These are phyloP conservation scores for Torymus tubicola DNA, from an alignment of 2,888 invertebrate genomes.

Conservation along the genomic window DNA sequence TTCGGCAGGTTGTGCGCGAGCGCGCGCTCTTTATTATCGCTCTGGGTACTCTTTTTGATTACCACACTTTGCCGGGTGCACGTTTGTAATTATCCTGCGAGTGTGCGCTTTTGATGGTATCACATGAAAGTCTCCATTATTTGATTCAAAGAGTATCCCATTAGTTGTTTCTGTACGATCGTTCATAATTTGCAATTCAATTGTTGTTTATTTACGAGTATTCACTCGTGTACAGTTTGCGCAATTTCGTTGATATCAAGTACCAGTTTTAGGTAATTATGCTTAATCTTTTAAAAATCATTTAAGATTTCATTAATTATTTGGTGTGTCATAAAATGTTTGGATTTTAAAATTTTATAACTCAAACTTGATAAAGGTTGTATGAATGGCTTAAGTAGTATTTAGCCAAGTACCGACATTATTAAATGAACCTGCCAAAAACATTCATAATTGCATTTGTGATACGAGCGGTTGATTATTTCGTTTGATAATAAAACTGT, in stretches of 20 bases:
- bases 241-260: neutral
- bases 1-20: neutral
- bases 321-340: too few relatives aligned
- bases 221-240: neutral
- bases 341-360: too few relatives aligned
- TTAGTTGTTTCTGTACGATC: neutral
- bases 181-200: neutral
- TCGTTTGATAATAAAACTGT: too few relatives aligned
- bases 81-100: slow-evolving; percentile 4
- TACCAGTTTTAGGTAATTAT: too few relatives aligned
- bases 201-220: neutral
- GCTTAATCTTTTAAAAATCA: too few relatives aligned
- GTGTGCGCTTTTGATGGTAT: neutral
- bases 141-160: neutral
- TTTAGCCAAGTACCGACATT: too few relatives aligned
- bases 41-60: slow-evolving; percentile 5
- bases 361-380: too few relatives aligned
- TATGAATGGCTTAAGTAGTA: too few relatives aligned
- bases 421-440: too few relatives aligned
- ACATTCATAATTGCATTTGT: too few relatives aligned
- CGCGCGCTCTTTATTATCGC: neutral
- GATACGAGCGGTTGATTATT: too few relatives aligned
- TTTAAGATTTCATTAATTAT: too few relatives aligned
- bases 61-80: neutral
- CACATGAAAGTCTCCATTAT: neutral